Conservation (phyloP, 2,113 vertebrate genomes). For the Theropithecus gelada region DNA sequence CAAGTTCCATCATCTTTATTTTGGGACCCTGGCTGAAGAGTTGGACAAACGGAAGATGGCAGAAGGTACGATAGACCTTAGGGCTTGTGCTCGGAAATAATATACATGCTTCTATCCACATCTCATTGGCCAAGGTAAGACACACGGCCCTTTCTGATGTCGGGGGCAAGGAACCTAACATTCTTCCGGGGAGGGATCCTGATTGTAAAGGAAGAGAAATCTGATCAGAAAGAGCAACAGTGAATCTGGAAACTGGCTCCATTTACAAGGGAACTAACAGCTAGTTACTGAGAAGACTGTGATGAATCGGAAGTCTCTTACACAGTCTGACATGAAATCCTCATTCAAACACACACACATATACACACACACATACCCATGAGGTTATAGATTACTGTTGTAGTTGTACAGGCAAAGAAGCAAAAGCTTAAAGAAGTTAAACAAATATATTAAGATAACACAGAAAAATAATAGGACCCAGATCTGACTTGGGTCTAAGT, state of each 20-base stretch:
- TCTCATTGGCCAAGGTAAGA: neutral
- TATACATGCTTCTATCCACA: neutral
- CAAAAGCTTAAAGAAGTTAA: neutral
- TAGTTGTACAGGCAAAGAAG: neutral
- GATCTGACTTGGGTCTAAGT: neutral
- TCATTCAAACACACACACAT: neutral
- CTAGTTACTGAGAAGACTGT: neutral
- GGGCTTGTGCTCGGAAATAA: neutral
- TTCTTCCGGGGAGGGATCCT: neutral
- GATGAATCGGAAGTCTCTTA: neutral
- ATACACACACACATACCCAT: neutral
- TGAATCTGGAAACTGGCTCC: neutral
- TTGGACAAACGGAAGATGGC: neutral
- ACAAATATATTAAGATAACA: neutral
- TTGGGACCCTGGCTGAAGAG: neutral
- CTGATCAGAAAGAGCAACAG: neutral
- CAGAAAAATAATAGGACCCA: neutral
- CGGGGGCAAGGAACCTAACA: neutral
- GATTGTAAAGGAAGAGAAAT: neutral
- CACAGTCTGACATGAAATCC: neutral
- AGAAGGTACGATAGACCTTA: neutral
- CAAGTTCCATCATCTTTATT: neutral
- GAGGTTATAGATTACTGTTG: neutral
- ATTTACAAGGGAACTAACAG: neutral
- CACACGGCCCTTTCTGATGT: neutral